Evolutionary conservation across 2,113 vertebrate species (phyloP).

Genomic region (Todiramphus saurophagus): DNA sequence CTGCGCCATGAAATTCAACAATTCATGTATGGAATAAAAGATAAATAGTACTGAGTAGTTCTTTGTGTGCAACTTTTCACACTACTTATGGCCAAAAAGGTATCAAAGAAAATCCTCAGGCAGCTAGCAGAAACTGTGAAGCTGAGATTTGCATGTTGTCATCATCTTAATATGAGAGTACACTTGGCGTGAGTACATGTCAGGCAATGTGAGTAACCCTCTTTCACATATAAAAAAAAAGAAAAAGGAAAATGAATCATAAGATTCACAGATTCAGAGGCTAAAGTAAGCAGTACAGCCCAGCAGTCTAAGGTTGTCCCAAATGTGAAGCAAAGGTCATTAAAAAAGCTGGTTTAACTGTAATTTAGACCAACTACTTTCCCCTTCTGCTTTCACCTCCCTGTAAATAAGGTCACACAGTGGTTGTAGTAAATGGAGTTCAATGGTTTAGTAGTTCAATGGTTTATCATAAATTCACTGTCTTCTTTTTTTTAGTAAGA

Average conservation of each 20-base stretch:
- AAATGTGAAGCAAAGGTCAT: not conserved
- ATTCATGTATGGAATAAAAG: not conserved
- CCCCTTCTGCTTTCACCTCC: not conserved
- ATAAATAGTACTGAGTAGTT: not conserved
- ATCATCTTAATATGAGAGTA: not conserved
- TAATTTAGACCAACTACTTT: not conserved
- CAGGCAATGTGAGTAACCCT: not conserved
- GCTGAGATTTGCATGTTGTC: not conserved
- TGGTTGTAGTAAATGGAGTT: not conserved
- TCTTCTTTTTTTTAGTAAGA: not conserved
- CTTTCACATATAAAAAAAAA: not conserved
- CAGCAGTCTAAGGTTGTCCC: not conserved
- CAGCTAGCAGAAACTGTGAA: not conserved
- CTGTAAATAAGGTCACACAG: not conserved
- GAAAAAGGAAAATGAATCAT: accelerated
- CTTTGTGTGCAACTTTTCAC: not conserved
- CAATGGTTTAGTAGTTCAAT: not conserved
- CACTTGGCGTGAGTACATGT: not conserved
- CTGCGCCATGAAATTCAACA: not conserved
- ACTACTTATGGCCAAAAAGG: not conserved
- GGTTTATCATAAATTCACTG: not conserved
- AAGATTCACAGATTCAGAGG: not conserved
- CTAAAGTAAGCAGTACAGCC: not conserved
- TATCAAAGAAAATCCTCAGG: not conserved
- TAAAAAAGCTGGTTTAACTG: not conserved